Evolutionary conservation across 1,140 invertebrate genomes (phyloP).

Genomic region (Sminthurides bifidus): DNA sequence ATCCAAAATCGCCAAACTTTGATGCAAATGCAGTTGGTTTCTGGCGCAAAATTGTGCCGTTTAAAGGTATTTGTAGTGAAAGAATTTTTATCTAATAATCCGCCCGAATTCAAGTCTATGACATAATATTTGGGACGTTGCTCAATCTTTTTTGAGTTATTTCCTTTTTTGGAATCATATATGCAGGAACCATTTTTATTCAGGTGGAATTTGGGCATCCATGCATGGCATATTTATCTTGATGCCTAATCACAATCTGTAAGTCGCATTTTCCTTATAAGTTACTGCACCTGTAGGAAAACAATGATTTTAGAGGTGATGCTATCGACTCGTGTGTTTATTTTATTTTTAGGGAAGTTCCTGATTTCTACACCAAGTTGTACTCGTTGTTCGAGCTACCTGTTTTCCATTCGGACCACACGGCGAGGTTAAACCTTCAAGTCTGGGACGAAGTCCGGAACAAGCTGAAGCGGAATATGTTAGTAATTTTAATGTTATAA

Average conservation of each 20-base stretch:
- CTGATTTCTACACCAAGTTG: conserved; percentile 85
- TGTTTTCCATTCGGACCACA: conserved; percentile 82
- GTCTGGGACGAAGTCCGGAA: no score
- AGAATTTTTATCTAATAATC: no score
- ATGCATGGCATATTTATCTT: conserved; percentile 86
- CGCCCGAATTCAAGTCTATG: no score
- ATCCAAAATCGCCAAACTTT: background rate
- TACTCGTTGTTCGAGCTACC: conserved; percentile 83
- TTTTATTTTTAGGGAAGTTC: conserved; percentile 59
- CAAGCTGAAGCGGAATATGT: no score
- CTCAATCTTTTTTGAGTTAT: conserved; percentile 9
- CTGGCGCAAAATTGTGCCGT: background rate
- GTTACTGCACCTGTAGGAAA: conserved; percentile 5
- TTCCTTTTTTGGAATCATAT: conserved; percentile 10
- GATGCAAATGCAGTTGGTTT: background rate
- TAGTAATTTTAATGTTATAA: no score
- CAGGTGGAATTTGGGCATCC: conserved; percentile 75
- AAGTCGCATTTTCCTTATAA: conserved; percentile 35
- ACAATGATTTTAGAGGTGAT: conserved; percentile 5
- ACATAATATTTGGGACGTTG: no score
- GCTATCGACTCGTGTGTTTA: conserved; percentile 17
- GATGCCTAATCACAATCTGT: conserved; percentile 80
- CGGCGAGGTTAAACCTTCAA: conserved; percentile 67
- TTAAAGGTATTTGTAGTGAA: background rate
- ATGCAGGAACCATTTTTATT: conserved; percentile 28